These are phyloP conservation scores for Paracanthobrama guichenoti DNA, from an alignment of 2,113 vertebrate genomes.

Conservation along the genomic window DNA sequence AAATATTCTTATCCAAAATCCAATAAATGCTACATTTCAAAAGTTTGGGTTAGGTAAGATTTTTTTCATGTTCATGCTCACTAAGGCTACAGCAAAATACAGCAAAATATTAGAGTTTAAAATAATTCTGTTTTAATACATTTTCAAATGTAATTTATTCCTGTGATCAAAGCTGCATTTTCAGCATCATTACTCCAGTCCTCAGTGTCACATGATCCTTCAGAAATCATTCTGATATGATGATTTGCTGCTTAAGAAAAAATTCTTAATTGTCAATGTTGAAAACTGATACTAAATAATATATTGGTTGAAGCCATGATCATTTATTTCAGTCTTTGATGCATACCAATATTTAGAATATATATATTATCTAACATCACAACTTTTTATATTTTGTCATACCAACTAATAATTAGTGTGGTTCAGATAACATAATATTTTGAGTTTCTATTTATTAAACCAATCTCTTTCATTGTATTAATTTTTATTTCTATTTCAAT, in stretches of 20 bases:
- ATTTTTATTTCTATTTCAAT: too few relatives aligned
- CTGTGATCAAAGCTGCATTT: background rate
- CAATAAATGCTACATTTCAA: background rate
- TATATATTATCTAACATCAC: too few relatives aligned
- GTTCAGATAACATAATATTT: too few relatives aligned
- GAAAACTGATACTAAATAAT: background rate
- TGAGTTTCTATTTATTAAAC: too few relatives aligned
- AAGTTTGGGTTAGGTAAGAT: background rate
- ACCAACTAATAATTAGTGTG: too few relatives aligned
- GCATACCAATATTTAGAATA: too few relatives aligned
- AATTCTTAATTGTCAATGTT: background rate
- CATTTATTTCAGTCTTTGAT: too few relatives aligned
- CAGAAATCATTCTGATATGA: background rate
- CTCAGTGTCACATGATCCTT: background rate
- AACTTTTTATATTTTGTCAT: too few relatives aligned
- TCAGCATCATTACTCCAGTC: background rate
- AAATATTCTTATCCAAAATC: background rate
- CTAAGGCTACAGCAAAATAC: background rate
- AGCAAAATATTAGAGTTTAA: background rate
- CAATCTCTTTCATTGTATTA: too few relatives aligned
- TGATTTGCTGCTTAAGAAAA: background rate
- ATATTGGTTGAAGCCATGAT: background rate
- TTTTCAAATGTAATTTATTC: background rate
- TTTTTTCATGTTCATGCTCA: background rate
- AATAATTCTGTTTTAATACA: background rate